Conservation (phyloP, 35 echinoderm and acorn worm genomes). For the Eucidaris tribuloides region DNA sequence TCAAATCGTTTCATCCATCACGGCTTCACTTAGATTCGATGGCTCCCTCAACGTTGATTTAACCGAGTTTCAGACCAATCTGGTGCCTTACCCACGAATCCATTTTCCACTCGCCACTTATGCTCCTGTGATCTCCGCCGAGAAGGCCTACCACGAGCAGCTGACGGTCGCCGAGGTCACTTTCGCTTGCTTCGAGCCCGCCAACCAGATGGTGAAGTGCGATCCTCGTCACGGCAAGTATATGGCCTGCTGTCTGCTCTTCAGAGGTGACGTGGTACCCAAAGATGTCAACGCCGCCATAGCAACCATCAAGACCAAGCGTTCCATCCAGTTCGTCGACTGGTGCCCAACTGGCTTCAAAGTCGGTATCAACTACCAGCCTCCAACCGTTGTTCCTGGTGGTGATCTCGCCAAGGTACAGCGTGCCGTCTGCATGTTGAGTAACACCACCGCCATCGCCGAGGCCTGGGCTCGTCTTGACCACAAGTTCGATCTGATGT, state of each 20-base stretch:
- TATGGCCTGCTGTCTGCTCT: slow-evolving; percentile 54
- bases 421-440: slow-evolving; percentile 72
- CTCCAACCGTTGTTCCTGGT: slow-evolving; percentile 64
- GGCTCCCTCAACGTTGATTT: slow-evolving; percentile 70
- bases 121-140: slow-evolving; percentile 64
- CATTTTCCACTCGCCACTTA: slow-evolving; percentile 70
- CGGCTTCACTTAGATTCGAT: too few species aligned
- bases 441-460: slow-evolving; percentile 65
- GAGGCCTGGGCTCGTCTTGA: slow-evolving; percentile 67
- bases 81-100: slow-evolving; percentile 75
- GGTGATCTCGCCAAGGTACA: slow-evolving; percentile 74
- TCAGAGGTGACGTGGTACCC: slow-evolving; percentile 54
- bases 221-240: slow-evolving; percentile 65
- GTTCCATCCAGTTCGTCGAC: slow-evolving; percentile 64
- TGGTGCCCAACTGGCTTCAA: slow-evolving; percentile 81
- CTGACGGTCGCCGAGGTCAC: slow-evolving; percentile 40
- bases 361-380: slow-evolving; percentile 71
- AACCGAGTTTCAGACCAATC: slow-evolving; percentile 81
- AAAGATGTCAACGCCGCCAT: slow-evolving; percentile 59
- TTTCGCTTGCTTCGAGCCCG: slow-evolving; percentile 38
- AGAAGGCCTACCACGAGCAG: slow-evolving; percentile 79
- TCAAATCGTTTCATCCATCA: too few species aligned
- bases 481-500: slow-evolving; percentile 74
- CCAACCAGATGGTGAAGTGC: slow-evolving; percentile 55
- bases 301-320: slow-evolving; percentile 66